Base-by-base conservation (phyloP, 2,888 invertebrate species). In the Pasiphila rectangulata region DNA sequence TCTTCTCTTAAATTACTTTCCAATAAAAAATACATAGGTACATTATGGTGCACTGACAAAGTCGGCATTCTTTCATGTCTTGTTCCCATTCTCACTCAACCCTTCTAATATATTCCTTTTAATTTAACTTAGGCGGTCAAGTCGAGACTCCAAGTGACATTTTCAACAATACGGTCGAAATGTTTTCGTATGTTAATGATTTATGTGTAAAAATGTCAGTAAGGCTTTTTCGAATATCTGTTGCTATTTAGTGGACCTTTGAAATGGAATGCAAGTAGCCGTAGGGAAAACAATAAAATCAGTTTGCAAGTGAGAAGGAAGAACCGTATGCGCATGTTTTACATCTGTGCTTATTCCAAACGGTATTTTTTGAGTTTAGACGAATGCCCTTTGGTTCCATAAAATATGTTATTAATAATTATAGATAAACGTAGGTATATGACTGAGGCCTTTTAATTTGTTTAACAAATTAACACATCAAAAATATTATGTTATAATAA, bases 181-280 rank as follows among this genome's bases (percentile, higher is more conserved):
- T 86, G 87, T 88, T 88, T 87, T 87, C 83, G 82, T 86, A 83
- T 86, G 80, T 72, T 81, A 83, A 87, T 88, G 88, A 88, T 87
- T 87, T 88, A 88, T 87, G 87, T 79, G 75, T 79, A 59, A 82
- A 79, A 78, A 69, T 72, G 74, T 79, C 77, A 76, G 73, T 69
- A 72, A 60, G 61, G 69, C 65, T 73, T 83, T 83, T 80, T 74
- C 69, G 79, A 75, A 69, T 75, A 73, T 66, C 66, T 67, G 69
- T 70, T 73, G 67, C 76, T 83, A 76, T 80, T 79, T 74, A 75
- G 64, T 64, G 66, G 63, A 58, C 69, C 67, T 78, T 81, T 77
- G 70, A 69, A 74, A 70, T 64, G 61, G 64, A 67, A 65, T 69
- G 64, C 62, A 69, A 67, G 66, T 70, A 51, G 67, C 71, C 69